phyloP scores from a whole-genome alignment of 2,113 vertebrate species.

The Harpagus bidentatus region DNA sequence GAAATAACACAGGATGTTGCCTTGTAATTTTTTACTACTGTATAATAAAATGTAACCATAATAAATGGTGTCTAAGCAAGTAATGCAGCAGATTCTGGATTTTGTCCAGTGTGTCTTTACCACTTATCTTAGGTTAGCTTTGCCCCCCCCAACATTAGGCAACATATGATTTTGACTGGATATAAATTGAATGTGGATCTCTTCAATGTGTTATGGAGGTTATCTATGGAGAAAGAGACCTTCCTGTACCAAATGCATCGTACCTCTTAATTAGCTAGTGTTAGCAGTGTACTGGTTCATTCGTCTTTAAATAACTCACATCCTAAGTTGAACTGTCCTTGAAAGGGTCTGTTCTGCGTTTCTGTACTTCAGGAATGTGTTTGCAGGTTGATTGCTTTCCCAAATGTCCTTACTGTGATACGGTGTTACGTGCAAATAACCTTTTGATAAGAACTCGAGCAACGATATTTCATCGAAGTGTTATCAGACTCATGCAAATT shows the following conservation, averaged over 20 bases:
- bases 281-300: background rate
- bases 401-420: background rate
- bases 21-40: slow-evolving; percentile 73
- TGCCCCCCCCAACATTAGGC: background rate
- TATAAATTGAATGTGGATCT: background rate
- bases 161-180: background rate
- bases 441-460: background rate
- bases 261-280: background rate
- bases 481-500: background rate
- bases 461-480: fast-evolving
- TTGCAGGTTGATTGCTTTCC: slow-evolving; percentile 13
- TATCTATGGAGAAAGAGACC: background rate
- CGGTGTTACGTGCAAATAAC: fast-evolving
- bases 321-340: background rate
- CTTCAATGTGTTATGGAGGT: fast-evolving
- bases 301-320: background rate
- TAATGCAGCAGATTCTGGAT: slow-evolving; percentile 56
- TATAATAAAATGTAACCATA: slow-evolving; percentile 73
- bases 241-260: background rate
- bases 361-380: background rate
- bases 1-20: slow-evolving; percentile 67
- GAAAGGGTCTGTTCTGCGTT: background rate
- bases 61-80: slow-evolving; percentile 72
- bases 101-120: slow-evolving; percentile 57
- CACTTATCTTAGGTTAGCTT: background rate